Conservation (phyloP, 35 echinoderm and acorn worm genomes). For the Hemicentrotus pulcherrimus region DNA sequence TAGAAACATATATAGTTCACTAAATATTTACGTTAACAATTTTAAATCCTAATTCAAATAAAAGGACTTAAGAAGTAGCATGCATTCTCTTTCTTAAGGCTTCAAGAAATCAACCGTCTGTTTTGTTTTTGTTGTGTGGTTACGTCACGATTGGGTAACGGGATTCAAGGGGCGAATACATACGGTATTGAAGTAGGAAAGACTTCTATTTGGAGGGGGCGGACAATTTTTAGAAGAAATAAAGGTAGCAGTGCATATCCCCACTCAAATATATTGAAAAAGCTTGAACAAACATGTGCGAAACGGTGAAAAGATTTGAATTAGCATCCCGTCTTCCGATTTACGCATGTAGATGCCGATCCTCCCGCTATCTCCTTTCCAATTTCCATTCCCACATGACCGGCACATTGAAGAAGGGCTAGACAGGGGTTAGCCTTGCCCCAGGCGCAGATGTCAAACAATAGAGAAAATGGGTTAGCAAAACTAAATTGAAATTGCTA, state of each 20-base stretch:
- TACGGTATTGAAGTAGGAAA: neutral
- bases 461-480: neutral
- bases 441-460: neutral
- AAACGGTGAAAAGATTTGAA: neutral
- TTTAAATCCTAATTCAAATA: too few relatives aligned
- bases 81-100: too few relatives aligned
- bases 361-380: neutral
- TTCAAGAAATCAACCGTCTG: too few relatives aligned
- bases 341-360: neutral
- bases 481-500: conserved; percentile 20
- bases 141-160: neutral
- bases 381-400: neutral
- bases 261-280: neutral
- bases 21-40: too few relatives aligned
- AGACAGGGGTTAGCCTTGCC: conserved; percentile 15
- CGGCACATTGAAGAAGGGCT: neutral
- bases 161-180: neutral
- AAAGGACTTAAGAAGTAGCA: too few relatives aligned
- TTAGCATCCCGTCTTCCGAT: neutral
- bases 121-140: neutral
- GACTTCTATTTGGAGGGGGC: neutral
- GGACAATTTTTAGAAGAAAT: neutral
- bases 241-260: neutral
- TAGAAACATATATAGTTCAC: too few relatives aligned
- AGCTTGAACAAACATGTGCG: neutral